Evolutionary conservation across 2,797 vertebrate species (phyloP), one percentile per base, ranked within the genome.

Genomic region (Eremophila alpestris): DNA sequence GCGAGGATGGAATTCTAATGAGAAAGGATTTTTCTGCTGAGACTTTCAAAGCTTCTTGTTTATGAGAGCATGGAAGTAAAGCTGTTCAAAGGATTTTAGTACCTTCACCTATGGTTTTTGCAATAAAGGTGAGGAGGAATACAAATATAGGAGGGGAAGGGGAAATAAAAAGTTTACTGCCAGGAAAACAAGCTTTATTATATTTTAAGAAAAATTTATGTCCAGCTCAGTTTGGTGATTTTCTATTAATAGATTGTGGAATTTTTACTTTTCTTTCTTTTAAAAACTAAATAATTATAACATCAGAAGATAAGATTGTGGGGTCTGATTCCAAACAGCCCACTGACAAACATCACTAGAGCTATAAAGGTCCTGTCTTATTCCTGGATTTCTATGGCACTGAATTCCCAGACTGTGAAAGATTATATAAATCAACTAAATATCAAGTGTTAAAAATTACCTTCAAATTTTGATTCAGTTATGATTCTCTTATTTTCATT

Each of bases 21-120:
- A 76, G 58, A 81, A 75, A 60, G 36, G 23, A 62, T 62, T 92
- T 94, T 51, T 94, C 64, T 77, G 14, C 36, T 4, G 30, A 78
- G 54, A 11, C 23, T 86, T 96, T 86, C 51, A 88, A 78, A 91
- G 83, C 43, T 59, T 90, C 46, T 87, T 93, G 20, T 85, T 91
- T 88, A 64, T 41, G n/a, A 73, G 30, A 49, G 30, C 38, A 58
- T n/a, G 54, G 84, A 86, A 94, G n/a, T 22, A 62, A 93, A 83
- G 68, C 9, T 62, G 19, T 86, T 94, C 91, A 93, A 85, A 90
- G 69, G 48, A 68, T 38, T 91, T 55, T n/a, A 38, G n/a, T 45
- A 69, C 17, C 52, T 86, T 91, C 58, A 91, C 58, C 76, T 81
- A 19, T 69, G 55, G 20, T 65, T 55, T 77, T 83, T 75, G 19